Base-by-base conservation (phyloP, 2,888 invertebrate genomes). In the Dryocosmus kuriphilus region DNA sequence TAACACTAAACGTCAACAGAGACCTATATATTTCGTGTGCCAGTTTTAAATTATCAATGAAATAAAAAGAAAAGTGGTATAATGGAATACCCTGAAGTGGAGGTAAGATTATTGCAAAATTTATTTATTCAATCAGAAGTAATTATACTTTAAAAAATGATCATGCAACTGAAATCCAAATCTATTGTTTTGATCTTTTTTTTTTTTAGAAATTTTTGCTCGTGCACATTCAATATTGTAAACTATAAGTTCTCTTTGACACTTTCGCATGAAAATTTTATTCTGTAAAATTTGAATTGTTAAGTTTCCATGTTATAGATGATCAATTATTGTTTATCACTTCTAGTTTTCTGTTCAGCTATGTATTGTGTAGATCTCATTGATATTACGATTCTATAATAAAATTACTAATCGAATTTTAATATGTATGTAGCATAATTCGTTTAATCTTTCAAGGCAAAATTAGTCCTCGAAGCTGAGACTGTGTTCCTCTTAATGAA, bases 401-500 rank as follows among this genome's bases (percentile, higher is more conserved):
- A 76, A 62, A 76, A n/a, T 63, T 60, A 35, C 19, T 30, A n/a
- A 51, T 71, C 62, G 9, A 22, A 9, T 22, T 55, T 22, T 2
- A 55, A 22, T 55, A 41, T 16, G 4, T 41, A 41, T 41, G 9
- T 55, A 22, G 6, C 2, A 57, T 11, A 7, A 11, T 27, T 60
- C 14, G 14, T 75, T 61, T 11, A 74, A 74, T 78, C 60, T 74
- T 85, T 81, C 62, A 77, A 92, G 92, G 89, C 87, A 55, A 88
- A 84, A 81, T 86, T 86, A 22, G 88, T 93, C 78, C 88, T 94
- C 82, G 94, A 94, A 87, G 95, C 95, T 41, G 94, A 94, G 77
- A 93, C 93, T 78, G 93, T 96, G 35, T 96, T 94, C 88, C 91
- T 95, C 74, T 89, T 95, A 79, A 94, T 96, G 94, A 95, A 94